Conservation (phyloP, 2,888 invertebrate genomes). For the Byasa hedistus region DNA sequence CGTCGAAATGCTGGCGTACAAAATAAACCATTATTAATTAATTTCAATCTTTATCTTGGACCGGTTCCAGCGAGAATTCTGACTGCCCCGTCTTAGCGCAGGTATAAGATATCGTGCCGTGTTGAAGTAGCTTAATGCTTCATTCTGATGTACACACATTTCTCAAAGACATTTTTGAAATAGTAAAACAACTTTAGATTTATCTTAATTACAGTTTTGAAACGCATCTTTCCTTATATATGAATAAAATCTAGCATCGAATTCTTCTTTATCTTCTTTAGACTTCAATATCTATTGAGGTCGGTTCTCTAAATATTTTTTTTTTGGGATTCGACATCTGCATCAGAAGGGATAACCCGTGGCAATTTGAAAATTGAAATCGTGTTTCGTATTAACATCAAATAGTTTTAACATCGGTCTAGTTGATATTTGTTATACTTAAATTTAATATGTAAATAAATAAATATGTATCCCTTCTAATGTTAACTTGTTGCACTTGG, state of each 20-base stretch:
- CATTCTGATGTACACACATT: conserved; percentile 16
- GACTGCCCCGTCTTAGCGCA: conserved; percentile 26
- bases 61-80: conserved; percentile 29
- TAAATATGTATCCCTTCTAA: too few relatives aligned
- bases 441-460: too few relatives aligned
- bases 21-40: conserved; percentile 32
- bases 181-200: neutral
- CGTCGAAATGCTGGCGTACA: conserved; percentile 23
- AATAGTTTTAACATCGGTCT: too few relatives aligned
- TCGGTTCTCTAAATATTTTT: too few relatives aligned
- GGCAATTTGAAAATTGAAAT: too few relatives aligned
- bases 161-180: conserved; percentile 5
- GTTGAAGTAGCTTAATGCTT: conserved; percentile 20
- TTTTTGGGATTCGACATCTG: too few relatives aligned
- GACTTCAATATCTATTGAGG: too few relatives aligned
- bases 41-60: conserved; percentile 29
- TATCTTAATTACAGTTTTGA: neutral
- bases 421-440: too few relatives aligned
- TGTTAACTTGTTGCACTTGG: too few relatives aligned
- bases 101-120: conserved; percentile 25
- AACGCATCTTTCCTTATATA: neutral
- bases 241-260: neutral
- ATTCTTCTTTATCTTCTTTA: too few relatives aligned
- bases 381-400: too few relatives aligned
- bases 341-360: too few relatives aligned